phyloP scores from a whole-genome alignment of 2,797 vertebrate genomes.

The Malurus splendens region DNA sequence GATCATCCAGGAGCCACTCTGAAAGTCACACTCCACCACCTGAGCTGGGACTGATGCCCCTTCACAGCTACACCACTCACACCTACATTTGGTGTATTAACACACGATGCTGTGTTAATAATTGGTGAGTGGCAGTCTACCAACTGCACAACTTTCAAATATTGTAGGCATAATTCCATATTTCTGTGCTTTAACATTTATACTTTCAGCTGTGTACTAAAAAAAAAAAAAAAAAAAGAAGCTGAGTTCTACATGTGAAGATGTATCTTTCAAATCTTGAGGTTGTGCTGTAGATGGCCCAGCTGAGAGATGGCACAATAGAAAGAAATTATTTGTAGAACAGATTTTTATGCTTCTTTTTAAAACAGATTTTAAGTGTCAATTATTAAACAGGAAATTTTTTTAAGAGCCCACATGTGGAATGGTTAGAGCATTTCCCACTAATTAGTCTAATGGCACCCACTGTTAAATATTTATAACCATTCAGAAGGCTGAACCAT shows the following conservation, averaged over 20 bases:
- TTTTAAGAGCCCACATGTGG: neutral
- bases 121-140: neutral
- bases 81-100: neutral
- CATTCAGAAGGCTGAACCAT: neutral
- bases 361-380: neutral
- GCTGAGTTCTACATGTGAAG: neutral
- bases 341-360: neutral
- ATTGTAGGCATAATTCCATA: neutral
- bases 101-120: fast-evolving
- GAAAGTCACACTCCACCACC: neutral
- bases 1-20: neutral
- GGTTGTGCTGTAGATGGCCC: neutral
- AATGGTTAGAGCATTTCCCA: neutral
- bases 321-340: neutral
- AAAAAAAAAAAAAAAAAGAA: neutral
- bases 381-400: slow-evolving; percentile 11
- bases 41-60: fast-evolving
- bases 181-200: neutral
- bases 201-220: neutral
- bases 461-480: slow-evolving; percentile 24
- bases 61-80: fast-evolving
- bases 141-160: neutral
- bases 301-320: neutral
- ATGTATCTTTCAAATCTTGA: neutral
- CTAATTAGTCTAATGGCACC: slow-evolving; percentile 2